phyloP scores from a whole-genome alignment of 2,113 vertebrate genomes.

The Phocoena sinus region DNA sequence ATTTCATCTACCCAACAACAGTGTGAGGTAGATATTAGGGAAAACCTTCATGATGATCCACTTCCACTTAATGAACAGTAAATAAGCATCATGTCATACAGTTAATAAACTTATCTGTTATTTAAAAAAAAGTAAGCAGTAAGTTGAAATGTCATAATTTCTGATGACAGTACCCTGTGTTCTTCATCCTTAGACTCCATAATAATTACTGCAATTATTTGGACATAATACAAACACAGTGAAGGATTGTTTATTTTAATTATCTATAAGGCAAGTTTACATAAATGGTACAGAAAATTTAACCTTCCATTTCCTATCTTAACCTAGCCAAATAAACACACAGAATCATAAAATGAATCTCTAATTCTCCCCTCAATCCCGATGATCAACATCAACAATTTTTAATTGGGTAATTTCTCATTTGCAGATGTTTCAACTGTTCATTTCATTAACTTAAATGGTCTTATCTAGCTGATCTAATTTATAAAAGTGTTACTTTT shows the following conservation, averaged over 20 bases:
- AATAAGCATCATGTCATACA: no score
- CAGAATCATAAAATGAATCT: not conserved
- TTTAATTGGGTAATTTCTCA: not conserved
- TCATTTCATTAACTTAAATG: conserved; percentile 6
- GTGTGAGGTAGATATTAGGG: no score
- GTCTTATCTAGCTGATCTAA: not conserved
- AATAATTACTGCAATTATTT: not conserved
- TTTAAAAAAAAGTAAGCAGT: not conserved
- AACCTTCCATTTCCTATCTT: not conserved
- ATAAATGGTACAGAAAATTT: not conserved
- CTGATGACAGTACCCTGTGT: not conserved
- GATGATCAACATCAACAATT: not conserved
- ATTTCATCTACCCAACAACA: no score
- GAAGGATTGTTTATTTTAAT: not conserved
- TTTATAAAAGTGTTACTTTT: conserved; percentile 22
- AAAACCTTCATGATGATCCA: no score
- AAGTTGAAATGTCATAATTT: not conserved
- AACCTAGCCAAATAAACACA: not conserved
- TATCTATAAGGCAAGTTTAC: not conserved
- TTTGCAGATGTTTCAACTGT: not conserved
- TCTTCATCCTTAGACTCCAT: not conserved
- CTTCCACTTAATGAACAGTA: no score
- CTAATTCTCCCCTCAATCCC: not conserved
- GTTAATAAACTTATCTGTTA: no score
- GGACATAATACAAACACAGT: not conserved